Conservation (phyloP, 2,888 invertebrate species). For the Platycheirus albimanus region DNA sequence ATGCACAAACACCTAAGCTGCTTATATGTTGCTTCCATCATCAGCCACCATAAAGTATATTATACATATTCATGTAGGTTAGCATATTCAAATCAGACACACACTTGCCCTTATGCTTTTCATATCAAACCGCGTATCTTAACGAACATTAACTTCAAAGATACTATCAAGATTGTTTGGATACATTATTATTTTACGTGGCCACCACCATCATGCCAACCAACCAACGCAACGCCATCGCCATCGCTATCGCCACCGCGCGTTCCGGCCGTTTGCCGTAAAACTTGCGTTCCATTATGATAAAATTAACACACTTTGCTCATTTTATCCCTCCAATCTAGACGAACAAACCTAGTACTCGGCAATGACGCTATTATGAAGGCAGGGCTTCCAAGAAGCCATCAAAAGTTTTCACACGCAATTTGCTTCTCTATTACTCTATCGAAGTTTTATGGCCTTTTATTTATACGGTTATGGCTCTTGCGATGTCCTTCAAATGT, state of each 20-base stretch:
- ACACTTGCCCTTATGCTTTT: background rate
- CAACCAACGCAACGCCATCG: too few relatives aligned
- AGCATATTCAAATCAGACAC: too few relatives aligned
- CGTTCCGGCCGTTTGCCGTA: background rate
- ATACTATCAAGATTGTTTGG: background rate
- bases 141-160: background rate
- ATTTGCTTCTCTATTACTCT: slow-evolving; percentile 28
- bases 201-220: too few relatives aligned
- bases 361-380: background rate
- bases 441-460: slow-evolving; percentile 51
- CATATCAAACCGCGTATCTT: background rate
- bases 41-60: too few relatives aligned
- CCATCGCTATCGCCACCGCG: too few relatives aligned
- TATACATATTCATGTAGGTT: too few relatives aligned
- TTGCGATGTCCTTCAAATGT: slow-evolving; percentile 59
- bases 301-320: slow-evolving; percentile 5
- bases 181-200: slow-evolving; percentile 6
- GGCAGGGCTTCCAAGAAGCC: background rate
- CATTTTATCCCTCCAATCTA: background rate
- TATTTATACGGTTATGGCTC: slow-evolving; percentile 46
- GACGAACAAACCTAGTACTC: too few relatives aligned
- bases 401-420: slow-evolving; percentile 31
- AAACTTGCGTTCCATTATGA: background rate
- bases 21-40: too few relatives aligned
- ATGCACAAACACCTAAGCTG: too few relatives aligned